Conservation (phyloP, 1,140 invertebrate species). For the Olivierus martensii region DNA sequence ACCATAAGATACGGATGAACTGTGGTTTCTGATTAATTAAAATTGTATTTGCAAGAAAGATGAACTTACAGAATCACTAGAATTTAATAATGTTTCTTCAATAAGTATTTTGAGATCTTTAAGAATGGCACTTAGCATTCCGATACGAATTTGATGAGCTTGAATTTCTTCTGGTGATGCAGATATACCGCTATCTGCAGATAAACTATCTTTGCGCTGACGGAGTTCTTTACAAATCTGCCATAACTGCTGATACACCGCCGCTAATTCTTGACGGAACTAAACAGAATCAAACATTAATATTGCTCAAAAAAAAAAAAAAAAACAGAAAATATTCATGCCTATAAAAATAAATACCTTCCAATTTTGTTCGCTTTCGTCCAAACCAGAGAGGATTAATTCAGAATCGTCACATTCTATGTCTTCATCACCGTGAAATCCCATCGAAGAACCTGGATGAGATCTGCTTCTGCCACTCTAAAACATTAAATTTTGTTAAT, state of each 20-base stretch:
- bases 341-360: constrained; percentile 2
- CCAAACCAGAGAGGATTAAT: constrained; percentile 9
- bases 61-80: constrained; percentile 9
- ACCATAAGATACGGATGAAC: background rate
- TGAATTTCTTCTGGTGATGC: constrained; percentile 14
- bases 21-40: too few relatives aligned
- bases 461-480: background rate
- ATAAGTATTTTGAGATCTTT: constrained; percentile 32
- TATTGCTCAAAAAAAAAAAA: too few relatives aligned
- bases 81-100: constrained; percentile 20
- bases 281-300: too few relatives aligned
- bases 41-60: too few relatives aligned
- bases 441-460: constrained; percentile 4
- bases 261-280: constrained; percentile 37
- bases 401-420: constrained; percentile 29
- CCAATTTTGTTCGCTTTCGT: constrained; percentile 13
- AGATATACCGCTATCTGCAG: constrained; percentile 19
- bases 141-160: constrained; percentile 25
- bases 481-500: background rate
- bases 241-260: constrained; percentile 33
- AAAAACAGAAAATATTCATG: background rate
- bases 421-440: constrained; percentile 24
- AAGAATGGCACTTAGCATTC: constrained; percentile 31
- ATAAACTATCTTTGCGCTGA: constrained; percentile 20
- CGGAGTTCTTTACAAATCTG: constrained; percentile 32